Conservation (phyloP, 2,797 vertebrate species). For the Cheirogaleus major region DNA sequence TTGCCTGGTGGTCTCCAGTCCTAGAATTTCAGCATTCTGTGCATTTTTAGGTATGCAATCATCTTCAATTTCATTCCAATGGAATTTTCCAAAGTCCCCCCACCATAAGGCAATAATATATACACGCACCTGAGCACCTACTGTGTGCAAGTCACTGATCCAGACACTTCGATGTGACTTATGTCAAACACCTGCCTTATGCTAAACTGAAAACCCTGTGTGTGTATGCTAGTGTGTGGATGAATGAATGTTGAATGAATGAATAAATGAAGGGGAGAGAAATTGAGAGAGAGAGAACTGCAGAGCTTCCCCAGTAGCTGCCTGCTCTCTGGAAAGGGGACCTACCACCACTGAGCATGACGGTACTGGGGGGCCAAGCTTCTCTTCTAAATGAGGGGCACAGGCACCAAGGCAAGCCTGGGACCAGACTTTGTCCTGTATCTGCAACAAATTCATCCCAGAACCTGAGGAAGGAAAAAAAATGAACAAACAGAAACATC, state of each 20-base stretch:
- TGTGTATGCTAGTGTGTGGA: no score
- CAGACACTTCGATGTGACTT: background rate
- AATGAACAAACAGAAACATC: background rate
- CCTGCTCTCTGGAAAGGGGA: background rate
- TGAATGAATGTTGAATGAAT: background rate
- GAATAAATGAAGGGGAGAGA: background rate
- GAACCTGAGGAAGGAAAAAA: conserved; percentile 86
- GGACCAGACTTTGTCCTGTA: conserved; percentile 91
- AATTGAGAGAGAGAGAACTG: background rate
- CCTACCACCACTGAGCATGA: conserved; percentile 91
- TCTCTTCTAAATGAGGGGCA: conserved; percentile 88
- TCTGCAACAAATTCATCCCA: conserved; percentile 97
- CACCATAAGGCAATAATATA: background rate
- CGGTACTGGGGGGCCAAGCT: conserved; percentile 86
- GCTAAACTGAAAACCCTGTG: background rate
- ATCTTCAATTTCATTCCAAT: background rate
- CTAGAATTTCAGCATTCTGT: background rate
- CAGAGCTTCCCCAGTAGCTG: background rate
- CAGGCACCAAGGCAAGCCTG: conserved; percentile 89
- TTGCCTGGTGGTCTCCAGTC: background rate
- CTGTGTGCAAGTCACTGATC: background rate
- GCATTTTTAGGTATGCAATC: background rate
- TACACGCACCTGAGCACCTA: fast-evolving
- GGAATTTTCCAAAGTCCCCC: background rate
- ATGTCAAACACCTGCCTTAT: background rate